These are phyloP conservation scores for Lordiphosa clarofinis DNA, from an alignment of 1,140 invertebrate genomes.

Conservation along the genomic window DNA sequence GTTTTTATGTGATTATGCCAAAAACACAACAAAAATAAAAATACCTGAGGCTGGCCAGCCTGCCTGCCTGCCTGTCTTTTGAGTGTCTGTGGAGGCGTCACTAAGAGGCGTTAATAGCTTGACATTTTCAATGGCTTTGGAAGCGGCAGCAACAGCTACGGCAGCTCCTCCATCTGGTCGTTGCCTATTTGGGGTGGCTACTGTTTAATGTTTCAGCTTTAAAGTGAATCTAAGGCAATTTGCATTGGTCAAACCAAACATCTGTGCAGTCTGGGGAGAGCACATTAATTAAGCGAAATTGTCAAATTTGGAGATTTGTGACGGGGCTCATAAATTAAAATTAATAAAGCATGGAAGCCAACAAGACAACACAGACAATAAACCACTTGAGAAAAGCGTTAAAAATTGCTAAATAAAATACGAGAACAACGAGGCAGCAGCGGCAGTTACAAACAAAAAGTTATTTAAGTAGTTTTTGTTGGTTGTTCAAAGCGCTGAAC, in stretches of 20 bases:
- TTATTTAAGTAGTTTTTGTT: slow-evolving; percentile 7
- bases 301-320: slow-evolving; percentile 18
- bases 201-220: slow-evolving; percentile 35
- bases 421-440: slow-evolving; percentile 21
- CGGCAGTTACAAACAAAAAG: slow-evolving; percentile 10
- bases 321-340: slow-evolving; percentile 33
- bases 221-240: slow-evolving; percentile 24
- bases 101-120: slow-evolving; percentile 76
- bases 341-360: slow-evolving; percentile 23
- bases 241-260: slow-evolving; percentile 35
- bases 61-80: not conserved
- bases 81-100: slow-evolving; percentile 74
- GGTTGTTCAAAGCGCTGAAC: slow-evolving; percentile 41
- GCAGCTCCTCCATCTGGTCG: slow-evolving; percentile 30
- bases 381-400: slow-evolving; percentile 34
- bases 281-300: slow-evolving; percentile 33
- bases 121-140: slow-evolving; percentile 66
- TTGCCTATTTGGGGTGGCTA: slow-evolving; percentile 64
- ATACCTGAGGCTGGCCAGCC: slow-evolving; percentile 23
- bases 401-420: slow-evolving; percentile 50
- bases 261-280: slow-evolving; percentile 2
- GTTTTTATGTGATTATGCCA: slow-evolving; percentile 53
- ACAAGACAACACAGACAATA: slow-evolving; percentile 19
- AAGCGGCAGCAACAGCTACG: slow-evolving; percentile 12
- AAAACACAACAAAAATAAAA: slow-evolving; percentile 37